phyloP scores from a whole-genome alignment of 2,113 vertebrate species.

The Phodopus roborovskii region DNA sequence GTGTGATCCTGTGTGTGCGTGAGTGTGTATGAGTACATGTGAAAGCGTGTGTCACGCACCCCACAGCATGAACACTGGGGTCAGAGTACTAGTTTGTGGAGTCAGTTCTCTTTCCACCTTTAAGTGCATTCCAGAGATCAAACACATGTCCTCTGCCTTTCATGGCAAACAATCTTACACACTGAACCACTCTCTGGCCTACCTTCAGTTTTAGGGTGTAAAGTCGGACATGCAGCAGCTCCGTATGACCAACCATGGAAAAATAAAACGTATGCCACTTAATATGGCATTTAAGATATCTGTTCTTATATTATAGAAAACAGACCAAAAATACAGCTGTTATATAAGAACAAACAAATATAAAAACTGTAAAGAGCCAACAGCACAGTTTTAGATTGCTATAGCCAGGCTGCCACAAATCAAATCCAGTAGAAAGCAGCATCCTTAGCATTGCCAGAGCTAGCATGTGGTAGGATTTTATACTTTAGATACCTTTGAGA shows the following conservation, averaged over 20 bases:
- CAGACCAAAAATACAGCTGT: not conserved
- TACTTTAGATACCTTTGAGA: conserved; percentile 14
- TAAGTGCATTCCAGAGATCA: not conserved
- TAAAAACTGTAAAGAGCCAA: not conserved
- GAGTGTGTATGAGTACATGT: too few relatives aligned
- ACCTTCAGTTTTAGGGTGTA: not conserved
- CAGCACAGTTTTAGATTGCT: not conserved
- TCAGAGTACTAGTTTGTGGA: not conserved
- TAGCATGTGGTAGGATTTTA: not conserved
- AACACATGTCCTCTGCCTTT: not conserved
- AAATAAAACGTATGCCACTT: not conserved
- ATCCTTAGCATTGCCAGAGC: not conserved
- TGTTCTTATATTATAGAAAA: not conserved
- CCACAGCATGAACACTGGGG: not conserved
- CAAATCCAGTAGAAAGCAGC: not conserved
- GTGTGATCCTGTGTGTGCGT: not conserved
- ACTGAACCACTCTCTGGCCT: not conserved
- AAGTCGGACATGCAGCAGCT: not conserved
- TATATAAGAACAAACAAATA: not conserved
- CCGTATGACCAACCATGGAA: not conserved
- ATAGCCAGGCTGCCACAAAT: not conserved
- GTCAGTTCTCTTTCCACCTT: not conserved
- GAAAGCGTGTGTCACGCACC: not conserved
- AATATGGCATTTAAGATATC: not conserved
- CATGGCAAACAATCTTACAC: not conserved